These are phyloP conservation scores for Tapirus terrestris DNA, from an alignment of 2,113 vertebrate species.

Conservation along the genomic window DNA sequence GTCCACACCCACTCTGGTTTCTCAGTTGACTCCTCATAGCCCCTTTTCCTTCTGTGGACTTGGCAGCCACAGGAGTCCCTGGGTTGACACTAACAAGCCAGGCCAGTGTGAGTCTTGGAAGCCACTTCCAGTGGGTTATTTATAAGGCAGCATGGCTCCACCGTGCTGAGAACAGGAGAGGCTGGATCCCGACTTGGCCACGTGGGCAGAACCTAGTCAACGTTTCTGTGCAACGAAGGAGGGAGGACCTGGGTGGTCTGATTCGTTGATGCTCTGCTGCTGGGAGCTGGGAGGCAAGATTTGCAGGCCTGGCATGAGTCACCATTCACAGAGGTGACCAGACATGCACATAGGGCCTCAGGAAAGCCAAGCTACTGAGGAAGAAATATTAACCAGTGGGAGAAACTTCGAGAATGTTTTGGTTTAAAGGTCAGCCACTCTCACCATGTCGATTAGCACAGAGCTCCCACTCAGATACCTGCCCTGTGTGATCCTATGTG, in stretches of 20 bases:
- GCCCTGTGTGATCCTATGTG: not conserved
- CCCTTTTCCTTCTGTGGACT: not conserved
- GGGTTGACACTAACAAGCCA: not conserved
- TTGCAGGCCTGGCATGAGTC: not conserved
- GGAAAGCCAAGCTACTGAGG: not conserved
- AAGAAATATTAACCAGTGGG: too few relatives aligned
- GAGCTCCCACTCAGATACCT: constrained; percentile 33
- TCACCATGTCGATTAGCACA: not conserved
- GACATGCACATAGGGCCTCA: not conserved
- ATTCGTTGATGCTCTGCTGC: not conserved
- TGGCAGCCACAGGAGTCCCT: constrained; percentile 27
- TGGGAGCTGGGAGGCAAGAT: not conserved
- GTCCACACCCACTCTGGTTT: not conserved
- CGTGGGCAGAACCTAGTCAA: not conserved
- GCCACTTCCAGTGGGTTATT: not conserved
- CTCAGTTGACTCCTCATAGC: not conserved
- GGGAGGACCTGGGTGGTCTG: not conserved
- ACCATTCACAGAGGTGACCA: not conserved
- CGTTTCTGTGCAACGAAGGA: not conserved
- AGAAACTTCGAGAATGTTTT: not conserved
- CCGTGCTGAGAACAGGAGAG: not conserved
- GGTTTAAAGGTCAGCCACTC: not conserved
- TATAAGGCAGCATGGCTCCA: not conserved
- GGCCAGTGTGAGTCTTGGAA: not conserved
- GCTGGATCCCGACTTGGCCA: not conserved